Evolutionary conservation across 2,797 vertebrate species (phyloP), one percentile per base, ranked within the genome.

Genomic region (Oreochromis grahami): DNA sequence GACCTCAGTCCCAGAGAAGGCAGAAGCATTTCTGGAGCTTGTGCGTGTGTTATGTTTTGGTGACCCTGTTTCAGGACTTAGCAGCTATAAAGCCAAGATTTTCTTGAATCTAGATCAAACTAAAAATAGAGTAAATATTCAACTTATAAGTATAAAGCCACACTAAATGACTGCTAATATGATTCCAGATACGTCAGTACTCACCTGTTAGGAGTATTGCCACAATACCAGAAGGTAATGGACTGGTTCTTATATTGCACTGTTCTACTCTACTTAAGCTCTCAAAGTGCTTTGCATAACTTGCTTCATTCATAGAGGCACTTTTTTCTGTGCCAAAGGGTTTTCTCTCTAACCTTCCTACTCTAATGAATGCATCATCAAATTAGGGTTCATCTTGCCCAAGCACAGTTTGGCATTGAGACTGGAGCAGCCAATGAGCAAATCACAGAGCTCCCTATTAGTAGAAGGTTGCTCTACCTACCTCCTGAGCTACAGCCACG

Each of bases 401-500:
- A 7, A 60, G 29, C 29, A 60, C 56, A 11, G 9, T 34, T 34
- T 19, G 56, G 5, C 29, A 60, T 12, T 60, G 56, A 19, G 9
- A 60, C 7, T 60, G 2, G 29, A 34, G 53, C 52, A 53, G 55
- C 15, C 3, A 2, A 0, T 9, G 0, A 34, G 56, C 29, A 19
- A 60, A 60, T 12, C 56, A 4, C 29, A 19, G 6, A 19, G 56
- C 0, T 60, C 17, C 29, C 29, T 12, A 34, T 60, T 60, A 34
- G 56, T n/a, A 60, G 29, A 12, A 60, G 56, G 38, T 5, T 41
- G 11, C 38, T 41, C 38, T 19, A 34, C 17, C 29, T 7, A 12
- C 56, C 56, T 60, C 0, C 56, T 19, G 56, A 34, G 29, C 56
- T 34, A 34, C 29, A 60, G 56, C 17, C 29, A 60, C 0, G 0